Conservation (phyloP, 2,797 vertebrate species). For the Enoplosus armatus region DNA sequence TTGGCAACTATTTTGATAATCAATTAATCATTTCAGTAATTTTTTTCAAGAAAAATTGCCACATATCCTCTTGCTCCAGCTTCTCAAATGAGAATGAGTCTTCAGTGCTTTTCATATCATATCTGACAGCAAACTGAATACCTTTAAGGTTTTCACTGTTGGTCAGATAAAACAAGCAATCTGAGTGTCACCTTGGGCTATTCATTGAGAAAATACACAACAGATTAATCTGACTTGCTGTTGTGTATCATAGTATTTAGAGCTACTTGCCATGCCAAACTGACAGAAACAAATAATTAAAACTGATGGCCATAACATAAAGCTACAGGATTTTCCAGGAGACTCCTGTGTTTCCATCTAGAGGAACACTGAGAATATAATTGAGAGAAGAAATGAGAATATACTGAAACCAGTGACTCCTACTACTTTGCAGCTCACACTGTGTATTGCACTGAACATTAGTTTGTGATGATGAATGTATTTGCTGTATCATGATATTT, state of each 20-base stretch:
- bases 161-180: not conserved
- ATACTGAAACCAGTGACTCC: not conserved
- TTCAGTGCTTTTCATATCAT: not conserved
- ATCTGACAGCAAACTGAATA: not conserved
- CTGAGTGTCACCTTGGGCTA: not conserved
- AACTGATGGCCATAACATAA: not conserved
- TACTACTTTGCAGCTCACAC: not conserved
- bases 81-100: not conserved
- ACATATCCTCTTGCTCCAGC: not conserved
- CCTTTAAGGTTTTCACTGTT: not conserved
- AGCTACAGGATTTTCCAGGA: not conserved
- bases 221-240: rapidly evolving
- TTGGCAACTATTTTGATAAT: not conserved
- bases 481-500: not conserved
- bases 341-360: not conserved
- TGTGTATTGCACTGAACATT: not conserved
- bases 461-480: not conserved
- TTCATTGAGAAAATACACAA: not conserved
- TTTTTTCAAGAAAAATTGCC: not conserved
- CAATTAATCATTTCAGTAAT: not conserved
- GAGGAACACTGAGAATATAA: not conserved
- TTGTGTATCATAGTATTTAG: not conserved
- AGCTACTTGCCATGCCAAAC: not conserved
- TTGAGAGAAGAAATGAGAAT: slow-evolving; percentile 10
- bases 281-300: not conserved